Evolutionary conservation across 2,888 invertebrate genomes (phyloP).

Genomic region (Peribatodes rhomboidaria): DNA sequence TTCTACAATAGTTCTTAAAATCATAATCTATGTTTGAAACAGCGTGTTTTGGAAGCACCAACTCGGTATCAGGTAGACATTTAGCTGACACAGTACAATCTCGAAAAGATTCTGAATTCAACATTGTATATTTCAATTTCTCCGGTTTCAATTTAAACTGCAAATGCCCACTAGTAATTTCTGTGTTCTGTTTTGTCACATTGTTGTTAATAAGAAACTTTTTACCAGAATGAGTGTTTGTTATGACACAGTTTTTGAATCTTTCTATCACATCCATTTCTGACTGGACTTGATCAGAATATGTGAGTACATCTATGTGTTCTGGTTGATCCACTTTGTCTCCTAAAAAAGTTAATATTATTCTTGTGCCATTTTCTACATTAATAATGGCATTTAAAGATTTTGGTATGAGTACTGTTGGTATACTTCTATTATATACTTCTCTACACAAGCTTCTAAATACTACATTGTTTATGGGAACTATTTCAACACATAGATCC

Average conservation of each 20-base stretch:
- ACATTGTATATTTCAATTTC: conserved; percentile 77
- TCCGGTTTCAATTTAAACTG: conserved; percentile 79
- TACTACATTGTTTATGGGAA: conserved; percentile 73
- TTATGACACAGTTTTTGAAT: conserved; percentile 83
- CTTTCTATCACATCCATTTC: conserved; percentile 73
- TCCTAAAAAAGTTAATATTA: conserved; percentile 79
- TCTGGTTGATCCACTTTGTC: conserved; percentile 70
- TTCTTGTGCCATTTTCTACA: conserved; percentile 85
- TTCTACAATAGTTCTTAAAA: conserved; percentile 78
- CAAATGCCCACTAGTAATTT: conserved; percentile 70
- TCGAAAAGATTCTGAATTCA: conserved; percentile 83
- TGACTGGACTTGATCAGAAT: conserved; percentile 66
- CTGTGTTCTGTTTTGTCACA: conserved; percentile 76
- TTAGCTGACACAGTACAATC: conserved; percentile 79
- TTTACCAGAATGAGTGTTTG: conserved; percentile 78
- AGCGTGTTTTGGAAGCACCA: conserved; percentile 60
- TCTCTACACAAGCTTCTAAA: conserved; percentile 76
- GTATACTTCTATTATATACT: conserved; percentile 74
- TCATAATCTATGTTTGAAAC: conserved; percentile 71
- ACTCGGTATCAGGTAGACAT: conserved; percentile 67
- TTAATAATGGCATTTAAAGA: conserved; percentile 84
- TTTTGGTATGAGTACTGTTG: conserved; percentile 83
- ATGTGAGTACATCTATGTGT: conserved; percentile 83
- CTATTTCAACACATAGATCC: conserved; percentile 79
- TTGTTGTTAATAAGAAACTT: conserved; percentile 86